Base-by-base conservation (phyloP, 2,888 invertebrate species). In the Julus scanicus region DNA sequence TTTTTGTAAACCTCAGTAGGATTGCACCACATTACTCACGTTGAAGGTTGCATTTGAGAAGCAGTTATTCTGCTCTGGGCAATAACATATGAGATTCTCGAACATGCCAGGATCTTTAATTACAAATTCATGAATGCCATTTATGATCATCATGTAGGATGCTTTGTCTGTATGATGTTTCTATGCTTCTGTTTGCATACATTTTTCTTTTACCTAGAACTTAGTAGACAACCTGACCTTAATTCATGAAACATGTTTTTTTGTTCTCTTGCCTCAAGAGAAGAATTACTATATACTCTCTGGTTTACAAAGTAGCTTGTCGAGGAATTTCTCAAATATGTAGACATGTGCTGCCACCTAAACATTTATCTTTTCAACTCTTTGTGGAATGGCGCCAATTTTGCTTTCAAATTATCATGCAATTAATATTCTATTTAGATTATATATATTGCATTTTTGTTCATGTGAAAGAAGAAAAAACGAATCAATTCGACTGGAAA, bases 151-250 rank as follows among this genome's bases (percentile, higher is more conserved):
- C 71, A 71, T 29, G 71, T 13, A 29, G 1, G 71, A 29, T 8
- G n/a, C n/a, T n/a, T n/a, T 8, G n/a, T 13, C 5, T 63, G n/a
- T 63, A 6, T 20, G n/a, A 63, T 6, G 8, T 20, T 20, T 20
- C 9, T n/a, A 71, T 71, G n/a, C 37, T 37, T 9, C 29, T 80
- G 80, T 8, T 80, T 80, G 80, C 15, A 29, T 11, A 0, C 11
- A 9, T 37, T 29, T 13, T 63, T 71, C 71, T 29, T 71, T 71
- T 80, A 13, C 80, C 37, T 80, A 11, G 29, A 80, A 37, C 37
- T 37, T 80, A 80, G 15, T 37, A 37, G 80, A 80, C 15, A 37
- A 29, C 80, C 80, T 37, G 80, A 80, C 80, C 80, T 80, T 80
- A 37, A 80, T 80, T 80, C 37, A 37, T 37, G 8, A 37, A 80